Percentiles rank a stretch among this genome's conserved stretches.
These are phyloP conservation scores for Cerastis rubricosa DNA, from an alignment of 2,888 invertebrate genomes.

Conservation along the genomic window DNA sequence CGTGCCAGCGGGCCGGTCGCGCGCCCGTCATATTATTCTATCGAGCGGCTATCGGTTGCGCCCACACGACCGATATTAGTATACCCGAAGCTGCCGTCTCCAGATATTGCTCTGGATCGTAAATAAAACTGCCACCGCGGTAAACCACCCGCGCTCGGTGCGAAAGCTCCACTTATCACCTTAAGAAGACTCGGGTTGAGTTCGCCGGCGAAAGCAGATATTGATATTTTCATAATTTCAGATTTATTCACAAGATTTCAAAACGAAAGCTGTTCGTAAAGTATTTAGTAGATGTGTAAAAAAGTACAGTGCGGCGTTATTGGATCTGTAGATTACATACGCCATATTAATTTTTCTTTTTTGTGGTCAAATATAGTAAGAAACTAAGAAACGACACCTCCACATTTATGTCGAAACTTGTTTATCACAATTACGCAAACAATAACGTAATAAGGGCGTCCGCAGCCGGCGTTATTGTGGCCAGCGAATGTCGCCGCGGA, in stretches of 20 bases:
- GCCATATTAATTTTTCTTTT: slow-evolving; percentile 46
- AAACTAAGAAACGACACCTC: slow-evolving; percentile 60
- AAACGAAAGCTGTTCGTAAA: slow-evolving; percentile 20
- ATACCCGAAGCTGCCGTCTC: slow-evolving; percentile 85
- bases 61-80: slow-evolving; percentile 89
- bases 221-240: slow-evolving; percentile 52
- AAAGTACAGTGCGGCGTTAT: slow-evolving; percentile 21
- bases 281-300: slow-evolving; percentile 26
- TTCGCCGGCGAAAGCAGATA: slow-evolving; percentile 40
- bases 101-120: slow-evolving; percentile 87
- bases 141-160: slow-evolving; percentile 70
- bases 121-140: slow-evolving; percentile 85
- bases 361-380: slow-evolving; percentile 56
- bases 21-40: slow-evolving; percentile 90
- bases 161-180: slow-evolving; percentile 79
- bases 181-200: slow-evolving; percentile 69
- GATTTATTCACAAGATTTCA: slow-evolving; percentile 41
- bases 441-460: slow-evolving; percentile 84
- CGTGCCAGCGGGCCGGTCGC: slow-evolving; percentile 86
- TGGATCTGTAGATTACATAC: slow-evolving; percentile 37
- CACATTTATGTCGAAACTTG: slow-evolving; percentile 77
- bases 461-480: slow-evolving; percentile 84
- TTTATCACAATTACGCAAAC: slow-evolving; percentile 83
- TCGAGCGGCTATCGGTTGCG: slow-evolving; percentile 87
- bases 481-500: slow-evolving; percentile 83